Conservation (phyloP, 1,140 invertebrate species). For the Cheumatopsyche charites region DNA sequence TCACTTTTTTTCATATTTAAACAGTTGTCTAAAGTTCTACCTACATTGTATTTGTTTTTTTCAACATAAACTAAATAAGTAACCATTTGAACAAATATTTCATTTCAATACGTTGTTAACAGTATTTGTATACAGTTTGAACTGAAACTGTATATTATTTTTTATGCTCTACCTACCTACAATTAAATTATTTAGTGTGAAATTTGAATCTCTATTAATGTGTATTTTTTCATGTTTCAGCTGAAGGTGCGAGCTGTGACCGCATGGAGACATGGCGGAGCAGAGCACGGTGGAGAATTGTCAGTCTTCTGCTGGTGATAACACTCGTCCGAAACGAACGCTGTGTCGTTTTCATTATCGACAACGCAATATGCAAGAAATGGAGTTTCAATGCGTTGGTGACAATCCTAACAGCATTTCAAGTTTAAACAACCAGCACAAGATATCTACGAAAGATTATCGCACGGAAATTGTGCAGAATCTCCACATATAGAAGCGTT, state of each 20-base stretch:
- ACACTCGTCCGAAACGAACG: conserved; percentile 26
- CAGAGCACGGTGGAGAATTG: conserved; percentile 71
- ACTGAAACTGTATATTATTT: no score
- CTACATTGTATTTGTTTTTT: no score
- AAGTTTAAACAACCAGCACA: neutral
- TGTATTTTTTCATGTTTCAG: conserved; percentile 59
- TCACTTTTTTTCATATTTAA: no score
- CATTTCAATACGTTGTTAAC: no score
- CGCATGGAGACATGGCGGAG: conserved; percentile 69
- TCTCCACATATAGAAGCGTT: neutral
- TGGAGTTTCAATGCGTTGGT: neutral
- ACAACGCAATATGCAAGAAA: neutral
- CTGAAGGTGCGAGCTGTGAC: conserved; percentile 71
- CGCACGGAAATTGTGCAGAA: neutral
- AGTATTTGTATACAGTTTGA: no score
- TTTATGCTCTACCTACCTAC: no score
- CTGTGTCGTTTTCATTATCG: conserved; percentile 29
- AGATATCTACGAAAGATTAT: neutral
- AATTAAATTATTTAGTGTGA: no score
- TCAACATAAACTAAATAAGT: no score
- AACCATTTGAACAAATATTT: no score
- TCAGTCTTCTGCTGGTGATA: conserved; percentile 78
- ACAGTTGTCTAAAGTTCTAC: no score
- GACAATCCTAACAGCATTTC: neutral
- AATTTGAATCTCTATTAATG: no score